Percentiles rank a stretch among this genome's conserved stretches.
These are phyloP conservation scores for Lepidurus packardi DNA, from an alignment of 1,140 invertebrate genomes.

Conservation along the genomic window DNA sequence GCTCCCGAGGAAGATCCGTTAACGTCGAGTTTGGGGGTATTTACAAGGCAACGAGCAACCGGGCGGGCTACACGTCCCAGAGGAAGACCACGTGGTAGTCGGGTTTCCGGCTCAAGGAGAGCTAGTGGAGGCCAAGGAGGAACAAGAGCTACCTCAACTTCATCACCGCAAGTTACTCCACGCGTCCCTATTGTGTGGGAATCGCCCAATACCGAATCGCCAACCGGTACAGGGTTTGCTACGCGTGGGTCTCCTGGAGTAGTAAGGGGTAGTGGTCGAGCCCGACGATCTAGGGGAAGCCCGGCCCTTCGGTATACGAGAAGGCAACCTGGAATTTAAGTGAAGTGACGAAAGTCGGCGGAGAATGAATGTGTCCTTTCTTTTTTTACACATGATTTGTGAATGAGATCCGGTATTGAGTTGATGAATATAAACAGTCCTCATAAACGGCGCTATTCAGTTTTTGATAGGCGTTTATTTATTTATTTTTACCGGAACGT, in stretches of 20 bases:
- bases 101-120: background rate
- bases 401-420: no score
- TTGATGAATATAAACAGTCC: no score
- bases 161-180: background rate
- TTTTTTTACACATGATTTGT: no score
- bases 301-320: background rate
- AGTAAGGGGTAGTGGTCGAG: background rate
- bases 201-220: background rate
- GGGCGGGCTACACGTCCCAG: background rate
- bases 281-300: background rate
- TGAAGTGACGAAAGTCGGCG: background rate
- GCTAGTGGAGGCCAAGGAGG: background rate
- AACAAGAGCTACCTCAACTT: background rate
- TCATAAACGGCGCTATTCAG: no score
- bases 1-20: background rate
- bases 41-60: background rate
- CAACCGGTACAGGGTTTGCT: background rate
- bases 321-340: background rate
- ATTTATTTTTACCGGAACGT: no score
- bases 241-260: background rate
- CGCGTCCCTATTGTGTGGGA: background rate
- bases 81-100: background rate
- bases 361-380: no score
- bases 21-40: background rate
- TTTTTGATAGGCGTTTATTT: no score